Percentiles rank a stretch among this genome's conserved stretches.
Evolutionary conservation across 2,113 vertebrate genomes (phyloP).

Genomic region (Neotragus moschatus): DNA sequence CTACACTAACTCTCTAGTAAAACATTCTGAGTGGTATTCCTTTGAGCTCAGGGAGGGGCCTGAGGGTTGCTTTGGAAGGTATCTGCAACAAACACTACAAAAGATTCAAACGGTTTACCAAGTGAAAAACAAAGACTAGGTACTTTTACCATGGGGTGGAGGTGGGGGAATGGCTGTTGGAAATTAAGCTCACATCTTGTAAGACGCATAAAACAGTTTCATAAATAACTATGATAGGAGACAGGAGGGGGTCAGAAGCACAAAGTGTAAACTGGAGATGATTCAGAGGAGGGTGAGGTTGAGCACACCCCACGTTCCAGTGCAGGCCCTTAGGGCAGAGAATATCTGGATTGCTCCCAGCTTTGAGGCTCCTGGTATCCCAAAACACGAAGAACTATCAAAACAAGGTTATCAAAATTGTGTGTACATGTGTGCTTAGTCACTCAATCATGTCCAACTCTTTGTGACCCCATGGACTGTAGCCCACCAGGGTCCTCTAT

Average conservation of each 20-base stretch:
- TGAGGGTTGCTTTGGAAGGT: background rate
- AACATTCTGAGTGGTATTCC: background rate
- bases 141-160: background rate
- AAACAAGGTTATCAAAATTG: background rate
- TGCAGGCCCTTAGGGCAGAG: background rate
- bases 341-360: accelerated
- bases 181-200: background rate
- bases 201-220: background rate
- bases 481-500: background rate
- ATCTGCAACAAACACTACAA: background rate
- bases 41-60: background rate
- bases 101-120: background rate
- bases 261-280: background rate
- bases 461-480: background rate
- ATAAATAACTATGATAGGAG: background rate
- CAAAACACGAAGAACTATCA: background rate
- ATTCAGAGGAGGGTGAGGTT: background rate
- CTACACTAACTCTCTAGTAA: background rate
- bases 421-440: background rate
- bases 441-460: background rate
- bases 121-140: background rate
- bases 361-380: background rate
- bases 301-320: background rate
- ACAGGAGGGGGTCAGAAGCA: background rate
- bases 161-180: background rate